phyloP scores from a whole-genome alignment of 2,888 invertebrate species.

The Homarus gammarus region DNA sequence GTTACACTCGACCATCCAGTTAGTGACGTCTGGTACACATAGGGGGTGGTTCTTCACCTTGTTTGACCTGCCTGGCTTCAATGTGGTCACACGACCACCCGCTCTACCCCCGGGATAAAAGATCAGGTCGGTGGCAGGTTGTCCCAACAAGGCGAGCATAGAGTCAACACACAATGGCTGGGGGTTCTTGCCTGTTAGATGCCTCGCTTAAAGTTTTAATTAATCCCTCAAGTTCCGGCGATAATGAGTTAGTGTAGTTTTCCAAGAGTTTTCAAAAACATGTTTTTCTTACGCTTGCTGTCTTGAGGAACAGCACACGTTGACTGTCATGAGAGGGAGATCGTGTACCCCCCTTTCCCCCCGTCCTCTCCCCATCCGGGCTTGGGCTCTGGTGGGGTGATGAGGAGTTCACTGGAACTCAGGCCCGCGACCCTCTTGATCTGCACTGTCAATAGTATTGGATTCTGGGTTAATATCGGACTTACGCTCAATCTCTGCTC shows the following conservation, averaged over 20 bases:
- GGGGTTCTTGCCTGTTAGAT: constrained; percentile 60
- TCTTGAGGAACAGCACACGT: constrained; percentile 15
- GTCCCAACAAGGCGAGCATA: not conserved
- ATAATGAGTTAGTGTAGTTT: constrained; percentile 64
- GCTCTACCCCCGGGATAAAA: not conserved
- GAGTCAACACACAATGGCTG: constrained; percentile 60
- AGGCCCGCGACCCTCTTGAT: not conserved
- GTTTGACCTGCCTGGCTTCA: not conserved
- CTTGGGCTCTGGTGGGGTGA: not conserved
- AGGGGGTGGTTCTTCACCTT: not conserved
- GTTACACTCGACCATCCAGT: not conserved
- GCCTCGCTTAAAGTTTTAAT: constrained; percentile 61
- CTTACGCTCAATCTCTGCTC: not conserved
- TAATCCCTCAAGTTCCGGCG: constrained; percentile 61
- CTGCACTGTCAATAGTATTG: constrained; percentile 12
- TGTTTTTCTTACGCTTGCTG: constrained; percentile 45
- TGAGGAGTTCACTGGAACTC: not conserved
- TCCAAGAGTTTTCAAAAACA: constrained; percentile 49
- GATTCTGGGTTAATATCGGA: constrained; percentile 12
- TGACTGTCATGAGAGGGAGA: not conserved
- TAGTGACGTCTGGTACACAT: not conserved
- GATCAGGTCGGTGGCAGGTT: not conserved
- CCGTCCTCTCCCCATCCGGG: not conserved
- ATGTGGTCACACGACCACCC: not conserved
- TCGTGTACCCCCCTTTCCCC: not conserved